Conservation (phyloP, 2,888 invertebrate genomes). For the Hirtodrosophila confusa region DNA sequence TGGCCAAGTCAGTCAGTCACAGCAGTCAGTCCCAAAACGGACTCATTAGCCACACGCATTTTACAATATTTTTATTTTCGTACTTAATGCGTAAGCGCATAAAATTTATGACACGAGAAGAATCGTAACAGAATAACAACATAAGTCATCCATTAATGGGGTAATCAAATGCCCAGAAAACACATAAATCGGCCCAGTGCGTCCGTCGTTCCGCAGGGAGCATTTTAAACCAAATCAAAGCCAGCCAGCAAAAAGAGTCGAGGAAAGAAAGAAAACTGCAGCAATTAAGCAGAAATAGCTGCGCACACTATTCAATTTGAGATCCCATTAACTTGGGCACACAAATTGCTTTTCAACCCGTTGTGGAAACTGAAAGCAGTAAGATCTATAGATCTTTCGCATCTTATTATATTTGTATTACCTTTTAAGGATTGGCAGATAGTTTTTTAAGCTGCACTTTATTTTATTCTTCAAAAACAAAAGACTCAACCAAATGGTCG, state of each 20-base stretch:
- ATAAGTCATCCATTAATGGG: slow-evolving; percentile 58
- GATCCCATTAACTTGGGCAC: slow-evolving; percentile 1
- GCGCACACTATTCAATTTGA: slow-evolving; percentile 11
- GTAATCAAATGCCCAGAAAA: slow-evolving; percentile 56
- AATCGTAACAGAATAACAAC: slow-evolving; percentile 24
- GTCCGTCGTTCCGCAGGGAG: slow-evolving; percentile 35
- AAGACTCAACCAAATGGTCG: too few species aligned
- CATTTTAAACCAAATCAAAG: slow-evolving; percentile 50
- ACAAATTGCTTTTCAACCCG: too few species aligned
- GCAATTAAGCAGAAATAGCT: slow-evolving; percentile 41
- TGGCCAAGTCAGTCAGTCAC: slow-evolving; percentile 10
- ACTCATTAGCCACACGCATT: slow-evolving; percentile 69
- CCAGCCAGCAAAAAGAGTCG: slow-evolving; percentile 7
- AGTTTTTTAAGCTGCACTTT: too few species aligned
- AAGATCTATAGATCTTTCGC: too few species aligned
- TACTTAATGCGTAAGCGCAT: slow-evolving; percentile 17
- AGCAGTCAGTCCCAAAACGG: slow-evolving; percentile 22
- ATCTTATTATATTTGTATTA: too few species aligned
- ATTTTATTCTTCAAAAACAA: too few species aligned
- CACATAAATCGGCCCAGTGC: slow-evolving; percentile 45
- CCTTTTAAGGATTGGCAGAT: too few species aligned
- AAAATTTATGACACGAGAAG: slow-evolving; percentile 58
- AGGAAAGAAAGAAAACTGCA: slow-evolving; percentile 12
- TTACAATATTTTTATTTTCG: slow-evolving; percentile 11
- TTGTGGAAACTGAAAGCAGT: too few species aligned